phyloP scores from a whole-genome alignment of 2,888 invertebrate genomes.

The Ctenicera cuprea region DNA sequence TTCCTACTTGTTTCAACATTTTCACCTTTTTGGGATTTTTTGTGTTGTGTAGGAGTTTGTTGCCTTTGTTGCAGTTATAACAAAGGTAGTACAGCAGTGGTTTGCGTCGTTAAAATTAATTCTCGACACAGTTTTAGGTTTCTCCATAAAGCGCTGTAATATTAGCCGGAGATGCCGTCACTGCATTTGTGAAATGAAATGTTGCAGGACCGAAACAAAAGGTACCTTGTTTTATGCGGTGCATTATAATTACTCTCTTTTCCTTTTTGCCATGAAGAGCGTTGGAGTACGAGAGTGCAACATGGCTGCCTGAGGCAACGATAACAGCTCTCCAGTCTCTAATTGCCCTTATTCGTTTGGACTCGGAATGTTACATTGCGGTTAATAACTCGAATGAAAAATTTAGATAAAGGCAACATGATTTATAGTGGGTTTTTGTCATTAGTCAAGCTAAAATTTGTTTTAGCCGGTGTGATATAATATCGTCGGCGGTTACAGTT shows the following conservation, averaged over 20 bases:
- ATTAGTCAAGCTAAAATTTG: slow-evolving; percentile 40
- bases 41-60: not conserved
- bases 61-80: not conserved
- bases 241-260: slow-evolving; percentile 43
- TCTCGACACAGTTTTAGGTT: slow-evolving; percentile 30
- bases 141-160: slow-evolving; percentile 30
- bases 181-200: slow-evolving; percentile 39
- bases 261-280: slow-evolving; percentile 29
- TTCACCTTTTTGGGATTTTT: not conserved
- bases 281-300: slow-evolving; percentile 35
- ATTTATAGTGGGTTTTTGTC: slow-evolving; percentile 48
- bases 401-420: slow-evolving; percentile 48
- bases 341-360: slow-evolving; percentile 42
- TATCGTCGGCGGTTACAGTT: slow-evolving; percentile 13
- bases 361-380: slow-evolving; percentile 37
- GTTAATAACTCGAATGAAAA: slow-evolving; percentile 53
- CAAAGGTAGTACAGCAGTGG: not conserved
- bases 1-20: too few relatives aligned
- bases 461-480: slow-evolving; percentile 3
- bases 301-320: slow-evolving; percentile 41
- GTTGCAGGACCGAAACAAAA: slow-evolving; percentile 31
- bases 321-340: slow-evolving; percentile 44
- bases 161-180: slow-evolving; percentile 25
- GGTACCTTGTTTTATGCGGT: slow-evolving; percentile 33
- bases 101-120: slow-evolving; percentile 30